Evolutionary conservation across 2,113 vertebrate species (phyloP), one percentile per base, ranked within the genome.

Genomic region (Poeciliopsis turrubarensis): DNA sequence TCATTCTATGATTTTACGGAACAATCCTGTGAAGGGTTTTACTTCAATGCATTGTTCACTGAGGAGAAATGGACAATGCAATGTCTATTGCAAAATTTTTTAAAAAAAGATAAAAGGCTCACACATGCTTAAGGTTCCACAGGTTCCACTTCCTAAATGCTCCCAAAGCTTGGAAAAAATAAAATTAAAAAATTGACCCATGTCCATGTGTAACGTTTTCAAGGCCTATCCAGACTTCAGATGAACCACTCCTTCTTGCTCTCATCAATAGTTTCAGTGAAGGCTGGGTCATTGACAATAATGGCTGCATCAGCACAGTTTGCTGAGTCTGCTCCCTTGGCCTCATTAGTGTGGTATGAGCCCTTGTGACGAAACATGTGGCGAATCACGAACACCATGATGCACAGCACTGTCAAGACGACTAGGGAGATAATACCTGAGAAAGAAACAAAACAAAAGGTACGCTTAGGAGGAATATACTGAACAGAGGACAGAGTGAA

Each of bases 161-260:
- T 79, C 60, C 67, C 74, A 73, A 81, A 3, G 75, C 62, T 68
- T 87, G 77, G 37, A 68, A 77, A 85, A 76, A 70, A 72, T 79
- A 67, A 92, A 26, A n/a, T 0, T 0, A 11, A 3, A 14, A 41
- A 41, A 41, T 17, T 1, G 15, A 47, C 14, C 15, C 5, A 17
- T 47, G 5, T 47, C 44, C 17, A 47, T 47, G 1, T 79, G 90
- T 90, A 73, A 86, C 14, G 66, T 86, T 57, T 77, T 75, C 27
- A 47, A 47, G 44, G 39, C 13, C 3, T 47, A 6, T 47, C 68
- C 27, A 11, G 65, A 70, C 10, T 0, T 93, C 92, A 99, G 83
- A 99, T 99, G 74, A 99, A 98, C 97, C 98, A 99, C 75, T 99
- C 98, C 87, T 98, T 99, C 92, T 99, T 99, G 95, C 97, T 99